A percentile compares a stretch with the other conserved stretches of the same genome.
phyloP scores from a whole-genome alignment of 2,888 invertebrate species.

The Plebejus melissa region DNA sequence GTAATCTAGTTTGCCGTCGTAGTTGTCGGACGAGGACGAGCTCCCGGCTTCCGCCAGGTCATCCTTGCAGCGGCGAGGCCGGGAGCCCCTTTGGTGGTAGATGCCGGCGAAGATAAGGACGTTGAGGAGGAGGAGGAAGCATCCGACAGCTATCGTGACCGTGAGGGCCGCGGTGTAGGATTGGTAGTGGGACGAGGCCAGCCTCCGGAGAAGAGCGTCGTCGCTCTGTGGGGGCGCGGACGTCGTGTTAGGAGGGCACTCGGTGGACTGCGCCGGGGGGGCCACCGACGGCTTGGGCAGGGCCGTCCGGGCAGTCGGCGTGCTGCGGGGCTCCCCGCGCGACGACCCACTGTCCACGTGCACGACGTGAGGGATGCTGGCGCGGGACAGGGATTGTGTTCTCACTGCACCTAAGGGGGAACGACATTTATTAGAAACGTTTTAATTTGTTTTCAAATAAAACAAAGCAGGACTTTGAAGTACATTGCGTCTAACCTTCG shows the following conservation, averaged over 20 bases:
- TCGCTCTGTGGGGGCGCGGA: conserved; percentile 72
- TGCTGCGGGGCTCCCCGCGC: conserved; percentile 54
- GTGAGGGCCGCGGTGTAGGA: conserved; percentile 93
- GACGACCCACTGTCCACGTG: conserved; percentile 51
- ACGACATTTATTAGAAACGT: background rate
- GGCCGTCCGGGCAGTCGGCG: conserved; percentile 69
- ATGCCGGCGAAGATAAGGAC: conserved; percentile 93
- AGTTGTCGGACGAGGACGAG: conserved; percentile 82
- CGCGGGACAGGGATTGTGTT: conserved; percentile 84
- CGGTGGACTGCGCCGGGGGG: conserved; percentile 81
- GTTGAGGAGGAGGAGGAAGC: conserved; percentile 88
- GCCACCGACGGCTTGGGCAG: conserved; percentile 60
- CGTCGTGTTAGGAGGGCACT: conserved; percentile 84
- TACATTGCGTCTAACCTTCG: conserved; percentile 78
- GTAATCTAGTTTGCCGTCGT: conserved; percentile 78
- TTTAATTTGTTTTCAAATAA: background rate
- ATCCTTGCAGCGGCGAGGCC: conserved; percentile 86
- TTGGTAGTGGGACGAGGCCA: conserved; percentile 91
- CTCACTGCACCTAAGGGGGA: conserved; percentile 83
- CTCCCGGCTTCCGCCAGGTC: conserved; percentile 86
- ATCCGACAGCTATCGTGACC: conserved; percentile 92
- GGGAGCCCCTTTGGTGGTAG: conserved; percentile 88
- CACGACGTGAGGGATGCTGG: conserved; percentile 79
- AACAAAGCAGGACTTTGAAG: background rate
- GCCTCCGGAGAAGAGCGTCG: conserved; percentile 85